Evolutionary conservation across 2,797 vertebrate genomes (phyloP).

Genomic region (Sebastes wilsoni): DNA sequence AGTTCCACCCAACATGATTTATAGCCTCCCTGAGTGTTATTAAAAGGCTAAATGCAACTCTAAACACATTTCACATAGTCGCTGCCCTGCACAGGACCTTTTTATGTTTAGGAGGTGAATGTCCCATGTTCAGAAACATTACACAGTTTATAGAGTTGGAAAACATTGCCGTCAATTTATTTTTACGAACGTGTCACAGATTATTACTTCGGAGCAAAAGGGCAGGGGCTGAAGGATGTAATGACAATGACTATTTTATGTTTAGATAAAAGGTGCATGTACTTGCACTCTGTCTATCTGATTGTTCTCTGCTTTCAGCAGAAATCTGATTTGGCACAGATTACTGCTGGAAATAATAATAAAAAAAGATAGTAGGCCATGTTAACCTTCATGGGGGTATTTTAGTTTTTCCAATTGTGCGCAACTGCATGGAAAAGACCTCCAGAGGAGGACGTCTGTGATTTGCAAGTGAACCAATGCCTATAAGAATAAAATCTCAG

Average conservation of each 20-base stretch:
- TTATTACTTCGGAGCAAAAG: slow-evolving; percentile 42
- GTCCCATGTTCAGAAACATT: slow-evolving; percentile 47
- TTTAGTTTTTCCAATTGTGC: not conserved
- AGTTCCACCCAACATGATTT: slow-evolving; percentile 76
- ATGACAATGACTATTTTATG: not conserved
- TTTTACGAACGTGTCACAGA: slow-evolving; percentile 58
- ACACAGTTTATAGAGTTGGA: slow-evolving; percentile 55
- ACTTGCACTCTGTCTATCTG: not conserved
- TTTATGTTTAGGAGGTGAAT: slow-evolving; percentile 57
- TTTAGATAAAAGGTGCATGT: slow-evolving; percentile 12
- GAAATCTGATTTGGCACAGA: slow-evolving; percentile 22
- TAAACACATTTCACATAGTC: slow-evolving; percentile 64
- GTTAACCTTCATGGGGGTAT: not conserved
- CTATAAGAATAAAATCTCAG: slow-evolving; percentile 14
- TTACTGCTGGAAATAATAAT: not conserved
- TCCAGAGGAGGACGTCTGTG: not conserved
- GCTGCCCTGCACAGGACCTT: slow-evolving; percentile 55
- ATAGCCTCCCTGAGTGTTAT: slow-evolving; percentile 76
- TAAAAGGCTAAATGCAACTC: slow-evolving; percentile 74
- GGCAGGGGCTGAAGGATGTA: not conserved
- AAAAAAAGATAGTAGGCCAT: not conserved
- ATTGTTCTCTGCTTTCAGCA: not conserved
- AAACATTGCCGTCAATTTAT: slow-evolving; percentile 59
- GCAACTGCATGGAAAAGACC: not conserved
- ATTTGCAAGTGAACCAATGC: slow-evolving; percentile 4